A percentile compares a stretch with the other conserved stretches of the same genome.
Conservation (phyloP, 2,888 invertebrate genomes). For the Pristionchus entomophagus region DNA sequence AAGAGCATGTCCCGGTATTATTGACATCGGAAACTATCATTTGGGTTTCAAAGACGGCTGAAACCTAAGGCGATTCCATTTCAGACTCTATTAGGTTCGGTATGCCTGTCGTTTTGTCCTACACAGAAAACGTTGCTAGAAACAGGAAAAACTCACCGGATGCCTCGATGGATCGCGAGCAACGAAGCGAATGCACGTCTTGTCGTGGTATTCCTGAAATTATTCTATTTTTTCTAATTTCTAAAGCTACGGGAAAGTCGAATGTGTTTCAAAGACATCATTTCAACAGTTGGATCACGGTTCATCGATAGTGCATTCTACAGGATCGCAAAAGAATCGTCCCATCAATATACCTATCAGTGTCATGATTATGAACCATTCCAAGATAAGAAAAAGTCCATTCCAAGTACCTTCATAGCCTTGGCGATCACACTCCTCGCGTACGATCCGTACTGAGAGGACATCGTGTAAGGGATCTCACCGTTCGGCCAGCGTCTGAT, state of each 20-base stretch:
- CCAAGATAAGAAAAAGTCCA: background rate
- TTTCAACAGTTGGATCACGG: background rate
- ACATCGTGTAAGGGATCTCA: constrained; percentile 75
- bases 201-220: constrained; percentile 80
- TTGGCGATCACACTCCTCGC: constrained; percentile 74
- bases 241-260: background rate
- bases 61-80: no score
- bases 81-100: no score
- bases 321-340: no score
- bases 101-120: no score
- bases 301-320: background rate
- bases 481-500: constrained; percentile 69
- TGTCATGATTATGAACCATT: no score
- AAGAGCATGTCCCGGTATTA: no score
- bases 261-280: constrained; percentile 53
- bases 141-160: background rate
- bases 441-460: constrained; percentile 73
- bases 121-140: no score
- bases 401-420: constrained; percentile 68
- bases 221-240: background rate
- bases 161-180: constrained; percentile 78
- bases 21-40: no score
- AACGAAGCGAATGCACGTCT: constrained; percentile 82
- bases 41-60: no score
- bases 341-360: no score